Conservation (phyloP, 2,888 invertebrate genomes). For the Tupiocoris notatus region DNA sequence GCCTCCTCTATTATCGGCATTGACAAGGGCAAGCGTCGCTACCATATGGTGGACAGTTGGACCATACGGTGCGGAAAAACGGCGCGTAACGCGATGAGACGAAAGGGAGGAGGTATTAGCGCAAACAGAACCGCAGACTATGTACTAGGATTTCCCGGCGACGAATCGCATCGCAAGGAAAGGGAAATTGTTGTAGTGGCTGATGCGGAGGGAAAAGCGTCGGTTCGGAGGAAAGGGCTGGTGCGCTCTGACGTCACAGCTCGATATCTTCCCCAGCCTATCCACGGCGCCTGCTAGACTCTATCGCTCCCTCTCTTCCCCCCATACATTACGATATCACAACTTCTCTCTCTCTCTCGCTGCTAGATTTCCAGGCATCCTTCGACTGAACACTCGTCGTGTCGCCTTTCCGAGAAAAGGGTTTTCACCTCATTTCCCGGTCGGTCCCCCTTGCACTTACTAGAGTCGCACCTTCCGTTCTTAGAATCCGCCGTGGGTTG, state of each 20-base stretch:
- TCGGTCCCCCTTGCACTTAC: not conserved
- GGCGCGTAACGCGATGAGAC: too few relatives aligned
- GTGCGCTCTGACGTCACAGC: not conserved
- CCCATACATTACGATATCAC: not conserved
- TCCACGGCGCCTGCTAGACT: not conserved
- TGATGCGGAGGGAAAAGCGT: not conserved
- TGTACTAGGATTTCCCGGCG: not conserved
- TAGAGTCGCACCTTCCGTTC: not conserved
- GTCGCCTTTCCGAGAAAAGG: not conserved
- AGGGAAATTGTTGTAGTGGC: not conserved
- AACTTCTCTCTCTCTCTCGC: not conserved
- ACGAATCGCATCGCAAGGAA: not conserved
- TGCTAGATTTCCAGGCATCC: too few relatives aligned
- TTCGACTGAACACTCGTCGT: not conserved
- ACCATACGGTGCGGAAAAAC: too few relatives aligned
- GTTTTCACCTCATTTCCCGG: slow-evolving; percentile 2
- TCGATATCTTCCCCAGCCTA: not conserved
- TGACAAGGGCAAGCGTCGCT: too few relatives aligned
- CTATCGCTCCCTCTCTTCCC: not conserved
- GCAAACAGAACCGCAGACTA: not conserved
- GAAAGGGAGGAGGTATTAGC: not conserved
- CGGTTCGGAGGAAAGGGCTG: not conserved
- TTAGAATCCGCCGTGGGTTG: not conserved
- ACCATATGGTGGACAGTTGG: too few relatives aligned
- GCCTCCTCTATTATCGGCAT: too few relatives aligned